Evolutionary conservation across 1,140 invertebrate species (phyloP), one percentile per base, ranked within the genome.

Genomic region (Magallana ariakensis): DNA sequence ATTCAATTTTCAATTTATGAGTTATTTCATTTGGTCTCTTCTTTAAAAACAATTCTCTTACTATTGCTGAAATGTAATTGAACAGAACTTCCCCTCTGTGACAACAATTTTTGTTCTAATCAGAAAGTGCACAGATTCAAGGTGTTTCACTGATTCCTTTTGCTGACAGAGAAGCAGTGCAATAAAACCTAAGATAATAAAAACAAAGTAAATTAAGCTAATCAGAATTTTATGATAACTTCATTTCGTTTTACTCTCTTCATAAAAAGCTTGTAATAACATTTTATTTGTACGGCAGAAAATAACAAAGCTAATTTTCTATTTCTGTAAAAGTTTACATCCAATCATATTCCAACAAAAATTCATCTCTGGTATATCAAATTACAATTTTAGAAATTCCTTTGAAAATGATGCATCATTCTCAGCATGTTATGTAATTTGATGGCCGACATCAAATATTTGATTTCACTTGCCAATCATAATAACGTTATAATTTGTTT

Each of bases 171-270:
- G n/a, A n/a, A n/a, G n/a, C n/a, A 46, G 33, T 5, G 33, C 33
- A 2, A 46, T 46, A 46, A 46, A 46, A 46, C 33, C 33, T 5
- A 46, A 46, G 33, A 46, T 46, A 46, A 46, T 46, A 46, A 46
- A 46, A 70, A 70, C 11, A 70, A 70, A 22, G 19, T 9, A 10
- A 33, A 19, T 70, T 19, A 22, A 33, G 62, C 62, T 70, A 22
- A 70, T 70, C 62, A 70, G 22, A 70, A 22, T 70, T 70, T 70
- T 70, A 70, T 22, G 62, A 70, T 70, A 70, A 70, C 62, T 70
- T 70, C n/a, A 70, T 70, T 70, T 70, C 62, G 22, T 26, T 70
- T 70, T 70, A 70, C 19, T 70, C 16, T 22, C 19, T 22, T 70
- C 62, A 70, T 70, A 70, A 70, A 70, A 70, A 70, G 19, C 19